A percentile compares a stretch with the other conserved stretches of the same genome.
Evolutionary conservation across 2,888 invertebrate genomes (phyloP).

Genomic region (Ichneumoninae sp.): DNA sequence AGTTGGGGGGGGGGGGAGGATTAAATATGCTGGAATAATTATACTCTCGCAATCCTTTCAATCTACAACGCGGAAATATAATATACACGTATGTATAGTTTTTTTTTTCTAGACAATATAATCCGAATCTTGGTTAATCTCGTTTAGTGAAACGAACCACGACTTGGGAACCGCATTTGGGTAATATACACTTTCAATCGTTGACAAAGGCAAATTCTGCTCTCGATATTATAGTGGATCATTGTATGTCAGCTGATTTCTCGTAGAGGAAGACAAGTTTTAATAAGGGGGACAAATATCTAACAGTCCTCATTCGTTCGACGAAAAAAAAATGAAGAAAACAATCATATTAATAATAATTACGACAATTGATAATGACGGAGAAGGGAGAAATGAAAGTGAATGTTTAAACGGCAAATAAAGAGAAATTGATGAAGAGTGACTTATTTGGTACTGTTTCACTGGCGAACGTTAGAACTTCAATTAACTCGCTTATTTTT

Average conservation of each 20-base stretch:
- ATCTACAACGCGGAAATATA: slow-evolving; percentile 40
- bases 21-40: slow-evolving; percentile 25
- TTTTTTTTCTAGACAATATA: slow-evolving; percentile 38
- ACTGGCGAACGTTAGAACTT: slow-evolving; percentile 40
- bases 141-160: slow-evolving; percentile 39
- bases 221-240: slow-evolving; percentile 43
- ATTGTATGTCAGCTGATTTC: slow-evolving; percentile 41
- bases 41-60: slow-evolving; percentile 36
- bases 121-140: slow-evolving; percentile 39
- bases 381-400: slow-evolving; percentile 8
- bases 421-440: slow-evolving; percentile 60
- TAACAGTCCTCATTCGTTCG: slow-evolving; percentile 38
- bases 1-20: neutral
- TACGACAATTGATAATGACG: slow-evolving; percentile 20
- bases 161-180: slow-evolving; percentile 49
- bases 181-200: slow-evolving; percentile 61
- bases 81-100: slow-evolving; percentile 35
- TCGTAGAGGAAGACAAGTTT: slow-evolving; percentile 60
- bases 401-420: slow-evolving; percentile 40
- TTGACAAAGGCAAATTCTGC: slow-evolving; percentile 64
- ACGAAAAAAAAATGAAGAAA: slow-evolving; percentile 16
- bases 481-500: slow-evolving; percentile 1
- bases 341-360: slow-evolving; percentile 2
- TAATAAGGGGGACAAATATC: slow-evolving; percentile 34
- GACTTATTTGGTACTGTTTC: slow-evolving; percentile 53